Evolutionary conservation across 2,888 invertebrate species (phyloP).

Genomic region (Microctonus brassicae): DNA sequence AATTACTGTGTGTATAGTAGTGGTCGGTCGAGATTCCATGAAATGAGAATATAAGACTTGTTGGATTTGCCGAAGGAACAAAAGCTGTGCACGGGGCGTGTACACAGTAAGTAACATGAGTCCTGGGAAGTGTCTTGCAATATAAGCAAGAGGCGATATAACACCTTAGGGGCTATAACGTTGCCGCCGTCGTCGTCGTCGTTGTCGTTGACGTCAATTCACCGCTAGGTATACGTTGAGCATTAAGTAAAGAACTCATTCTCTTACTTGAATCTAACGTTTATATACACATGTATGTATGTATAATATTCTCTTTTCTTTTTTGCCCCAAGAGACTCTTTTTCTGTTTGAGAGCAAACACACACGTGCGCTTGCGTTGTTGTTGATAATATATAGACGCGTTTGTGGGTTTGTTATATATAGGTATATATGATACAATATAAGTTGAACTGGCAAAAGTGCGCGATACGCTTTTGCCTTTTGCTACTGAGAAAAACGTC

Average conservation of each 20-base stretch:
- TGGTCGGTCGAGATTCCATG: neutral
- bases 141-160: conserved; percentile 2
- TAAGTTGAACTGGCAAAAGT: conserved; percentile 16
- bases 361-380: neutral
- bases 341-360: neutral
- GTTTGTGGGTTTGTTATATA: neutral
- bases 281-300: neutral
- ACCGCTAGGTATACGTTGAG: neutral
- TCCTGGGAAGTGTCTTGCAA: conserved; percentile 20
- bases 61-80: conserved; percentile 29
- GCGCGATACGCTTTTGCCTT: conserved; percentile 19
- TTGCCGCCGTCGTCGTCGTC: neutral
- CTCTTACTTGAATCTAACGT: neutral
- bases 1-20: too few species aligned
- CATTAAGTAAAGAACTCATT: neutral
- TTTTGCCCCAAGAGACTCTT: too few species aligned
- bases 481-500: conserved; percentile 28
- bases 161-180: conserved; percentile 4
- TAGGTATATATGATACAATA: neutral
- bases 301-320: neutral
- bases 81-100: conserved; percentile 14
- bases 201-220: neutral
- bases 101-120: conserved; percentile 18
- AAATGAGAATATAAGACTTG: neutral
- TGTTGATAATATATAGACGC: neutral